Percentiles rank a stretch among this genome's conserved stretches.
phyloP scores from a whole-genome alignment of 2,113 vertebrate species.

The Xenopus tropicalis region DNA sequence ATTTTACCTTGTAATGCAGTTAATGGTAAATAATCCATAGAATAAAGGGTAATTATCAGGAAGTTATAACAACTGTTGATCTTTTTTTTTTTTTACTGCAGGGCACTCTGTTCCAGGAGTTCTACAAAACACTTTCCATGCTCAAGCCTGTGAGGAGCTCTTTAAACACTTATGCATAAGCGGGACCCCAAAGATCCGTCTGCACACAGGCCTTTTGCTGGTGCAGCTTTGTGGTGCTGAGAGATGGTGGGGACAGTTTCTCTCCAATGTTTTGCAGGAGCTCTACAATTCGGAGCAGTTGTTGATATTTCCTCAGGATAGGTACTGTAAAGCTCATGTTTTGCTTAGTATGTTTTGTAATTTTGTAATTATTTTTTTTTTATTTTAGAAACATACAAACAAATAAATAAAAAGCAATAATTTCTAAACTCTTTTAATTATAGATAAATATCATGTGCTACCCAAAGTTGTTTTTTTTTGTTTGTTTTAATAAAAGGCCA shows the following conservation, averaged over 20 bases:
- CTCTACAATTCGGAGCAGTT: slow-evolving; percentile 97
- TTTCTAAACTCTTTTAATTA: no score
- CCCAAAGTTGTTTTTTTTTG: no score
- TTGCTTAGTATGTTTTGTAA: no score
- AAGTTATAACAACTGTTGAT: no score
- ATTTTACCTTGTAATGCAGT: no score
- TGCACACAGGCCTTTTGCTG: slow-evolving; percentile 91
- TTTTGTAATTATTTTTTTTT: no score
- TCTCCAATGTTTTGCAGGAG: slow-evolving; percentile 96
- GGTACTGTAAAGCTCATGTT: slow-evolving; percentile 60
- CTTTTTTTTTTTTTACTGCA: slow-evolving; percentile 51
- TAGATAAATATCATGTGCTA: no score
- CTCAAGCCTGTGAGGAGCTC: slow-evolving; percentile 94
- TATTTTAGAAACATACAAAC: no score
- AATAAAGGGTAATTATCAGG: no score
- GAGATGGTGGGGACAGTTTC: slow-evolving; percentile 98
- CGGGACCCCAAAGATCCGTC: slow-evolving; percentile 92
- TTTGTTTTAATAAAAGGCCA: no score
- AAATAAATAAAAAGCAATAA: no score
- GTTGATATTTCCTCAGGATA: slow-evolving; percentile 97
- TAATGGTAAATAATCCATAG: no score
- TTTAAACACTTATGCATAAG: slow-evolving; percentile 98
- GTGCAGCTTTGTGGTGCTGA: slow-evolving; percentile 95
- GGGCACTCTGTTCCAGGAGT: slow-evolving; percentile 93
- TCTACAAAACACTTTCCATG: slow-evolving; percentile 92